These are phyloP conservation scores for Sicus ferrugineus DNA, from an alignment of 2,888 invertebrate species.

Conservation along the genomic window DNA sequence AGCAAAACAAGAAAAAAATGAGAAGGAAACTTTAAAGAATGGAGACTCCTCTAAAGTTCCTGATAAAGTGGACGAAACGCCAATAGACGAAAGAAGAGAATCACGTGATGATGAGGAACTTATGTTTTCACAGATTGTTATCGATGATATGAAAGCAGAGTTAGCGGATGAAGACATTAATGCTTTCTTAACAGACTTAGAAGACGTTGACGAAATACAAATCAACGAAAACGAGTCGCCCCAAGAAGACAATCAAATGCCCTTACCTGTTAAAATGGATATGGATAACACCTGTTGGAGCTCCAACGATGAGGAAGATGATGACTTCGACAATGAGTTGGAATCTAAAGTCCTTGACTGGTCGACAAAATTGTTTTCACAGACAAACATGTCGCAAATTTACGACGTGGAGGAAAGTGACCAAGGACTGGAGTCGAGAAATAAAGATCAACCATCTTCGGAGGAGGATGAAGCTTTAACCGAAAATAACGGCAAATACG, in stretches of 20 bases:
- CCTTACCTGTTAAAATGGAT: slow-evolving; percentile 25
- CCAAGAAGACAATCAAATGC: background rate
- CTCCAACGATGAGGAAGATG: slow-evolving; percentile 51
- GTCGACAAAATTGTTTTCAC: slow-evolving; percentile 54
- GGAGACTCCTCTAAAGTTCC: background rate
- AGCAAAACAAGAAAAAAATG: slow-evolving; percentile 25
- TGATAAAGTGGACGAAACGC: background rate
- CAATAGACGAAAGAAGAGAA: slow-evolving; percentile 22
- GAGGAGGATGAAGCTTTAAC: slow-evolving; percentile 8
- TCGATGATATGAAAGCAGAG: slow-evolving; percentile 56
- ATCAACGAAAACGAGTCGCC: background rate
- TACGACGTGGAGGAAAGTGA: slow-evolving; percentile 45
- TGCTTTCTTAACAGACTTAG: slow-evolving; percentile 39
- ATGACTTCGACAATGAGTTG: slow-evolving; percentile 51
- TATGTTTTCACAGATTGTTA: slow-evolving; percentile 53
- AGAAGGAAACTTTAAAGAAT: background rate
- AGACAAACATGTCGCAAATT: slow-evolving; percentile 51
- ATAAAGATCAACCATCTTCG: background rate
- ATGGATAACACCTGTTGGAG: slow-evolving; percentile 39
- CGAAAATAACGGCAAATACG: background rate
- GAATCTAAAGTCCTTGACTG: slow-evolving; percentile 52
- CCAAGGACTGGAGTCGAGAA: slow-evolving; percentile 32
- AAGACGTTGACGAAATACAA: slow-evolving; percentile 33
- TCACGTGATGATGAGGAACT: slow-evolving; percentile 45
- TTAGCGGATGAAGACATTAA: slow-evolving; percentile 42